Evolutionary conservation across 1,140 invertebrate species (phyloP).

Genomic region (Heterodera carotae): DNA sequence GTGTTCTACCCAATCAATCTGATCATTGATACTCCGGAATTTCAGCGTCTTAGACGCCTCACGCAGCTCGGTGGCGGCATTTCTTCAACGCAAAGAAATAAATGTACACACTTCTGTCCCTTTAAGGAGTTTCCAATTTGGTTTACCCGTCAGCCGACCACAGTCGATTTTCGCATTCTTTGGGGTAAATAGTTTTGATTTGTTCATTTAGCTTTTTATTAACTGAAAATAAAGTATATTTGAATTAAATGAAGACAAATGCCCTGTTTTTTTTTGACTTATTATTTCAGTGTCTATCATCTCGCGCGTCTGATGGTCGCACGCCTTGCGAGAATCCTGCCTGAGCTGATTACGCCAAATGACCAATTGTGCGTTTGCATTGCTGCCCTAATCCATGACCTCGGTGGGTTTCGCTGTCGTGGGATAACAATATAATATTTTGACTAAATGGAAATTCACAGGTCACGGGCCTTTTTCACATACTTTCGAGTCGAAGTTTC

Average conservation of each 20-base stretch:
- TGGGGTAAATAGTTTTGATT: constrained; percentile 69
- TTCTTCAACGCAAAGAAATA: no score
- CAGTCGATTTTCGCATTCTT: constrained; percentile 72
- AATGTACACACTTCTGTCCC: neutral
- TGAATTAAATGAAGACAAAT: constrained; percentile 29
- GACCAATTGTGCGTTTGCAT: constrained; percentile 65
- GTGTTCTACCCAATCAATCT: constrained; percentile 40
- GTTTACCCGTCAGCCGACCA: constrained; percentile 72
- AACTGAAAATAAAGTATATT: no score
- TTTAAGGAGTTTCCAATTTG: constrained; percentile 63
- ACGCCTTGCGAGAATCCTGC: constrained; percentile 37
- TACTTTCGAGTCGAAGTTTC: constrained; percentile 69
- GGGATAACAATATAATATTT: constrained; percentile 5
- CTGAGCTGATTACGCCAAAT: constrained; percentile 67
- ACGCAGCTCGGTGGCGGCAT: constrained; percentile 71
- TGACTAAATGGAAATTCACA: constrained; percentile 3
- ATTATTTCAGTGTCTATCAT: constrained; percentile 43
- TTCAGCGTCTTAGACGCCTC: constrained; percentile 71
- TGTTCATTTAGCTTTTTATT: no score
- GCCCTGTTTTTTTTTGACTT: constrained; percentile 31
- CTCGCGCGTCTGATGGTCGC: constrained; percentile 18
- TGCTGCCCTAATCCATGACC: constrained; percentile 74
- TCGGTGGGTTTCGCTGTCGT: constrained; percentile 15
- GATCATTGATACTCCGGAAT: constrained; percentile 73
- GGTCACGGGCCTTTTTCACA: constrained; percentile 74